phyloP scores from a whole-genome alignment of 2,797 vertebrate species.

The Orestias chungarensis region DNA sequence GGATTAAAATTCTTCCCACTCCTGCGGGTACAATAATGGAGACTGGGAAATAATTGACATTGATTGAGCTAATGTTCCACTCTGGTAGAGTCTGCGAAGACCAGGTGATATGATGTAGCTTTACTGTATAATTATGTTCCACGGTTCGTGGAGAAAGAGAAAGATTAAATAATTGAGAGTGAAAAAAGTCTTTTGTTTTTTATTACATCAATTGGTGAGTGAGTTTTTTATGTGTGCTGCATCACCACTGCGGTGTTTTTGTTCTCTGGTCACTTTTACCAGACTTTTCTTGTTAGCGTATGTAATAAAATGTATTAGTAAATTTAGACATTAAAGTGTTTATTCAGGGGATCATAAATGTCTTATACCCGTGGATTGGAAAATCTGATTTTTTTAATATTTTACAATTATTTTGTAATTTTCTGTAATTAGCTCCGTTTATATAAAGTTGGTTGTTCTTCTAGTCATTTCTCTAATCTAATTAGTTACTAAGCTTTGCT shows the following conservation, averaged over 20 bases:
- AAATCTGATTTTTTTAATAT: background rate
- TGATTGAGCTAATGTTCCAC: slow-evolving; percentile 81
- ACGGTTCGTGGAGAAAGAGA: slow-evolving; percentile 46
- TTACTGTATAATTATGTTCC: slow-evolving; percentile 70
- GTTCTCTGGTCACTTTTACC: slow-evolving; percentile 27
- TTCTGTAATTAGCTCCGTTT: background rate
- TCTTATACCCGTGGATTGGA: background rate
- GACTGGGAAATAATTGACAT: slow-evolving; percentile 78
- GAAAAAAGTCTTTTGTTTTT: slow-evolving; percentile 65
- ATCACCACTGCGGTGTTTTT: slow-evolving; percentile 24
- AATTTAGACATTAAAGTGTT: background rate
- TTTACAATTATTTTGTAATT: background rate
- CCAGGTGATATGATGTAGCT: slow-evolving; percentile 71
- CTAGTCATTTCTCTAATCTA: background rate
- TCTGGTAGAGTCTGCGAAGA: slow-evolving; percentile 58
- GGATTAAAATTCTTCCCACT: slow-evolving; percentile 75
- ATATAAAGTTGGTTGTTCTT: background rate
- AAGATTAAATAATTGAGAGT: slow-evolving; percentile 74
- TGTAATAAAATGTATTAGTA: background rate
- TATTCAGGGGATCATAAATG: background rate
- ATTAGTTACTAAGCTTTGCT: no score
- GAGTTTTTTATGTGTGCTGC: slow-evolving; percentile 17
- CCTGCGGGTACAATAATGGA: slow-evolving; percentile 73
- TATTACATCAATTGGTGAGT: slow-evolving; percentile 63
- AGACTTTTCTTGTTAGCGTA: background rate